These are phyloP conservation scores for Jacana jacana DNA, from an alignment of 2,113 vertebrate species.

Conservation along the genomic window DNA sequence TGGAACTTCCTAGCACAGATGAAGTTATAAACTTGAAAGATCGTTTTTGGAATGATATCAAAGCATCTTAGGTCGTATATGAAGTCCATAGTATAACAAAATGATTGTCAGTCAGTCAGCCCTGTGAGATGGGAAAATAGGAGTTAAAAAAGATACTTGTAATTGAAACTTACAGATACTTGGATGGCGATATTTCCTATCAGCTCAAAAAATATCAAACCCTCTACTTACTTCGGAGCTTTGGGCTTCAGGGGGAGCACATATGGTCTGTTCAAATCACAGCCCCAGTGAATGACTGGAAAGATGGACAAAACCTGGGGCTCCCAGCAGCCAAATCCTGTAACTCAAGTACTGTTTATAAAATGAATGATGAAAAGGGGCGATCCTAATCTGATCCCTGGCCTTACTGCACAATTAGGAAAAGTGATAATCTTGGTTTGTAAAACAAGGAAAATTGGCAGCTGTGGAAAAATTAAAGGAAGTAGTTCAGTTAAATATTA, in stretches of 20 bases:
- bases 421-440: slow-evolving; percentile 60
- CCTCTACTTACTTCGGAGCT: not conserved
- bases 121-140: not conserved
- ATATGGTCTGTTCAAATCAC: not conserved
- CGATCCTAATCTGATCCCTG: slow-evolving; percentile 36
- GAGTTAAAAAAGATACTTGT: not conserved
- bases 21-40: not conserved
- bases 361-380: slow-evolving; percentile 48
- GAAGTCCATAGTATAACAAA: not conserved
- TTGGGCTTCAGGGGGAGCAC: not conserved
- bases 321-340: slow-evolving; percentile 32
- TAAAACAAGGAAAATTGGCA: slow-evolving; percentile 49
- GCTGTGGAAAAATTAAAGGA: slow-evolving; percentile 56
- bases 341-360: not conserved
- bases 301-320: slow-evolving; percentile 32
- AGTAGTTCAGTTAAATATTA: slow-evolving; percentile 43
- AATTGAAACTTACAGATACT: not conserved
- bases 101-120: not conserved
- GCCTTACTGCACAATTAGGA: slow-evolving; percentile 29
- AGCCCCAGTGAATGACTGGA: not conserved
- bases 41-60: not conserved
- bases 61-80: not conserved
- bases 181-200: not conserved
- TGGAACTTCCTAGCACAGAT: not conserved
- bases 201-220: not conserved